These are phyloP conservation scores for Epiblema foenella DNA, from an alignment of 2,888 invertebrate genomes.

Conservation along the genomic window DNA sequence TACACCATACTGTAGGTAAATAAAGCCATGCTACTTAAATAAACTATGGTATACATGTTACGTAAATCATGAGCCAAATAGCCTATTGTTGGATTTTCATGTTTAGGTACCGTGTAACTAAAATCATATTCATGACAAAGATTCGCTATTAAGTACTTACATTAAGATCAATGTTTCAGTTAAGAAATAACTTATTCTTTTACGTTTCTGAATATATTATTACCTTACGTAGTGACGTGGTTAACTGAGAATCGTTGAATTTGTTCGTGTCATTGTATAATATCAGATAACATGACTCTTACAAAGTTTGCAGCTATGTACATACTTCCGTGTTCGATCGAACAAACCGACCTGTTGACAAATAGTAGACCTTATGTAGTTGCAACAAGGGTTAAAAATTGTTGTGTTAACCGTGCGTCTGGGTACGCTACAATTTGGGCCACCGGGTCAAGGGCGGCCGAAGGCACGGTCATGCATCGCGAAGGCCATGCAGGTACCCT, in stretches of 20 bases:
- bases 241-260: neutral
- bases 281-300: neutral
- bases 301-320: neutral
- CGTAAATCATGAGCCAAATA: neutral
- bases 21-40: neutral
- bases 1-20: neutral
- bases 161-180: too few relatives aligned
- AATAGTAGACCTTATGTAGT: neutral
- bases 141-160: too few relatives aligned
- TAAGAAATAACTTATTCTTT: too few relatives aligned
- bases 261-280: neutral
- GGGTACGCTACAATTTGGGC: conserved; percentile 11
- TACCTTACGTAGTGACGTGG: neutral
- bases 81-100: neutral
- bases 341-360: neutral
- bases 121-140: too few relatives aligned
- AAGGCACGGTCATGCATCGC: conserved; percentile 15
- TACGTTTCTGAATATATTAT: too few relatives aligned
- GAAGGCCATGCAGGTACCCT: neutral
- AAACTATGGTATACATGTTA: neutral
- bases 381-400: neutral
- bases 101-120: neutral
- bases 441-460: conserved; percentile 19
- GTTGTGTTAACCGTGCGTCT: neutral
- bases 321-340: neutral